These are phyloP conservation scores for Drosophila oshimai DNA, from an alignment of 1,140 invertebrate genomes.

Conservation along the genomic window DNA sequence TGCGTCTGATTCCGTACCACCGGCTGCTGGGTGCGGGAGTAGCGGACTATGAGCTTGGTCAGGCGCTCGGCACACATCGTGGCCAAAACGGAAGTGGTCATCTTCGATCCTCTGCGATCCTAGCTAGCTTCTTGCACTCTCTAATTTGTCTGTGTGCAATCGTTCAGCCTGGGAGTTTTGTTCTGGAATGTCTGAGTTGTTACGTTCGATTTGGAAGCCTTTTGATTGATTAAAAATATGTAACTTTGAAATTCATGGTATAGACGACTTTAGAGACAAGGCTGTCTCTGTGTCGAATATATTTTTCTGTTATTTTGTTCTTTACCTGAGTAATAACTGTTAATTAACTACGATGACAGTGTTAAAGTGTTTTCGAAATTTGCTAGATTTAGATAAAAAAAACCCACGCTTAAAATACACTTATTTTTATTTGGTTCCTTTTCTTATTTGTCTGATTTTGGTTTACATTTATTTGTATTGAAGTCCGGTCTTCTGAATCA, in stretches of 20 bases:
- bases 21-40: constrained; percentile 17
- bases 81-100: constrained; percentile 55
- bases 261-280: neutral
- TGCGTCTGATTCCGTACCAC: neutral
- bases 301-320: neutral
- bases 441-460: neutral
- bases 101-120: neutral
- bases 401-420: neutral
- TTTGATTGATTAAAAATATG: constrained; percentile 14
- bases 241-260: neutral
- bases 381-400: too few species aligned
- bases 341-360: too few species aligned
- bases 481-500: neutral
- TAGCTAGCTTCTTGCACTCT: neutral
- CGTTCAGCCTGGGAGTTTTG: neutral
- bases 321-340: too few species aligned
- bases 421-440: neutral
- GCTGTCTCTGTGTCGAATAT: neutral
- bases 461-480: too few species aligned
- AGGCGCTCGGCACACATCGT: constrained; percentile 65
- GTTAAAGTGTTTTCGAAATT: too few species aligned
- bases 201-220: constrained; percentile 35
- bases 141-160: neutral
- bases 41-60: constrained; percentile 52
- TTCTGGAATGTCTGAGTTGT: constrained; percentile 5